Evolutionary conservation across 2,888 invertebrate species (phyloP).

Genomic region (Brachynemurus nebulosus): DNA sequence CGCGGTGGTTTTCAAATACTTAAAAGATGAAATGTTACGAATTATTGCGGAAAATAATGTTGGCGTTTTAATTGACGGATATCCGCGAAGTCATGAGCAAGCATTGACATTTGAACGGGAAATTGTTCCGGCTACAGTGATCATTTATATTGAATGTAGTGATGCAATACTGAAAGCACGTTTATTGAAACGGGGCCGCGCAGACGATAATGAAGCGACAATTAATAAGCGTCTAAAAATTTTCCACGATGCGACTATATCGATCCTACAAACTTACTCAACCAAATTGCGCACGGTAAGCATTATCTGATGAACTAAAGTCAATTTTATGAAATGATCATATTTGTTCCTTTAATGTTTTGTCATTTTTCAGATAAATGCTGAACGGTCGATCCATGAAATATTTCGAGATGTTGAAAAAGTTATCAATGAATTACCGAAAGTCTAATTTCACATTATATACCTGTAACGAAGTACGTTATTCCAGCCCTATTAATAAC

Average conservation of each 20-base stretch:
- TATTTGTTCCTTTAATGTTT: too few species aligned
- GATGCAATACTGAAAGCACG: constrained; percentile 63
- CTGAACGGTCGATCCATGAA: constrained; percentile 58
- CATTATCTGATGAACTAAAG: too few species aligned
- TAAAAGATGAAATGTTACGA: constrained; percentile 76
- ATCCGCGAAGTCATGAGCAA: constrained; percentile 79
- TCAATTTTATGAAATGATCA: too few species aligned
- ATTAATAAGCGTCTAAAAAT: constrained; percentile 83
- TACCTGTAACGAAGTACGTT: too few species aligned
- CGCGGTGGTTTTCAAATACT: constrained; percentile 71
- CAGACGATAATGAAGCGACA: constrained; percentile 90
- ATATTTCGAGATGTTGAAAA: constrained; percentile 60
- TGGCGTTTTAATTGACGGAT: constrained; percentile 87
- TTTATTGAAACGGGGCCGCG: constrained; percentile 62
- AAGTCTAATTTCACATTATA: too few species aligned
- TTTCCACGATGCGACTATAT: too few species aligned
- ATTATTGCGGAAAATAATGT: constrained; percentile 46
- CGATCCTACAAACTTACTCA: too few species aligned
- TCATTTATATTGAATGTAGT: constrained; percentile 74
- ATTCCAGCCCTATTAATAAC: too few species aligned
- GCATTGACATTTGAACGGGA: constrained; percentile 69
- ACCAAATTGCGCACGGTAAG: too few species aligned
- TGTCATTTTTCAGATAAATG: constrained; percentile 71
- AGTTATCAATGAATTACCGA: constrained; percentile 40
- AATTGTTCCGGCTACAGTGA: constrained; percentile 50